phyloP scores from a whole-genome alignment of 2,797 vertebrate genomes.

The Aldrovandia affinis region DNA sequence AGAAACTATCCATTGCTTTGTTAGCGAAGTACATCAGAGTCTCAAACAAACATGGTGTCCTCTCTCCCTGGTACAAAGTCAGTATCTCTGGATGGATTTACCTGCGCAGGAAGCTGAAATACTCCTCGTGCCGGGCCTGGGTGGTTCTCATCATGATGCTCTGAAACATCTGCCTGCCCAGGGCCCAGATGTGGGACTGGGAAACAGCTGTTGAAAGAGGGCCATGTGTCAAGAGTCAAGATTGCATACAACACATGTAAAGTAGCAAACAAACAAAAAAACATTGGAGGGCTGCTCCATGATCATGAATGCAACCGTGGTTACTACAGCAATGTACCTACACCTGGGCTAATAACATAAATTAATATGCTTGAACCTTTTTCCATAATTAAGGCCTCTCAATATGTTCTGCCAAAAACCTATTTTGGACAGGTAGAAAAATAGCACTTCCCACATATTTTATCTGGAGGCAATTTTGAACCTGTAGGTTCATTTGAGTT shows the following conservation, averaged over 20 bases:
- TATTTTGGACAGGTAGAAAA: not conserved
- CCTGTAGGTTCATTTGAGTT: not conserved
- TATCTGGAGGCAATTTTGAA: not conserved
- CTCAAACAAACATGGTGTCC: not conserved
- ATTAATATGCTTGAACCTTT: too few species aligned
- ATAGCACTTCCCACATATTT: not conserved
- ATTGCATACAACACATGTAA: not conserved
- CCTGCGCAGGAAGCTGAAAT: slow-evolving; percentile 81
- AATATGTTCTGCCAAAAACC: not conserved
- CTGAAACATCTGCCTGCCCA: slow-evolving; percentile 79
- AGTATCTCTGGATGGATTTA: slow-evolving; percentile 45
- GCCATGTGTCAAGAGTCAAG: not conserved
- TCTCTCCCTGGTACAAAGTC: not conserved
- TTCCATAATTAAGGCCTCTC: too few species aligned
- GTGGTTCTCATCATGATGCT: slow-evolving; percentile 78
- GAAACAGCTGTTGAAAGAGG: slow-evolving; percentile 66
- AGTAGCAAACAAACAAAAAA: not conserved
- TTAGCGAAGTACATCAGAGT: not conserved
- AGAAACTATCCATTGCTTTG: not conserved
- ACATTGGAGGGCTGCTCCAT: not conserved
- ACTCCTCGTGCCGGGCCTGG: slow-evolving; percentile 75
- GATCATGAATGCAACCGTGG: not conserved
- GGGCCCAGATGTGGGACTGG: slow-evolving; percentile 75
- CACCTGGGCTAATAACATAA: too few species aligned
- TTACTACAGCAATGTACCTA: too few species aligned